These are phyloP conservation scores for Mesoligia furuncula DNA, from an alignment of 2,888 invertebrate genomes.

Conservation along the genomic window DNA sequence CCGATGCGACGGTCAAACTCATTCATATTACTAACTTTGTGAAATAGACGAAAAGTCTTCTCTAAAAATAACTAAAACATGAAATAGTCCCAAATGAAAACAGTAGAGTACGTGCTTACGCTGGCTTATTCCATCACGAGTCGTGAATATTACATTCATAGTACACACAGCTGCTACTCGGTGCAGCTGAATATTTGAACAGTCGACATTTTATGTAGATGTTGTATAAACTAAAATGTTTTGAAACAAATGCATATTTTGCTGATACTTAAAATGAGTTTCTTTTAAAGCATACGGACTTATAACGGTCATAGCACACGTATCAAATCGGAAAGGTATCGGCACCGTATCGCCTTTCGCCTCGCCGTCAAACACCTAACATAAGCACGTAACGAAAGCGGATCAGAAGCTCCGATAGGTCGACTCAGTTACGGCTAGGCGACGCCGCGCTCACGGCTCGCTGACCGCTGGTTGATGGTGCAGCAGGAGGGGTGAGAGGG, in stretches of 20 bases:
- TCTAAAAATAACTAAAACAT: constrained; percentile 1
- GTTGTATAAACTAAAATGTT: constrained; percentile 3
- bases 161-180: constrained; percentile 12
- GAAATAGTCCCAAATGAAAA: not conserved
- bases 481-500: too few relatives aligned
- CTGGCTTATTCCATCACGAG: constrained; percentile 31
- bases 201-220: not conserved
- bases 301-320: too few relatives aligned
- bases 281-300: too few relatives aligned
- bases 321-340: too few relatives aligned
- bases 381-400: too few relatives aligned
- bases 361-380: too few relatives aligned
- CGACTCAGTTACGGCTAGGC: too few relatives aligned
- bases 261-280: not conserved
- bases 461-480: too few relatives aligned
- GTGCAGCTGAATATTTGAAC: constrained; percentile 12
- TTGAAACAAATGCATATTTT: not conserved
- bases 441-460: too few relatives aligned
- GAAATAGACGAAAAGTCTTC: not conserved
- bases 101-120: constrained; percentile 9
- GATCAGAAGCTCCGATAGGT: too few relatives aligned
- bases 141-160: constrained; percentile 36
- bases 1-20: not conserved
- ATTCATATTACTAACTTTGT: not conserved
- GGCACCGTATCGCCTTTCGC: too few relatives aligned